Conservation (phyloP, 2,113 vertebrate genomes). For the Sinosuthora webbiana region DNA sequence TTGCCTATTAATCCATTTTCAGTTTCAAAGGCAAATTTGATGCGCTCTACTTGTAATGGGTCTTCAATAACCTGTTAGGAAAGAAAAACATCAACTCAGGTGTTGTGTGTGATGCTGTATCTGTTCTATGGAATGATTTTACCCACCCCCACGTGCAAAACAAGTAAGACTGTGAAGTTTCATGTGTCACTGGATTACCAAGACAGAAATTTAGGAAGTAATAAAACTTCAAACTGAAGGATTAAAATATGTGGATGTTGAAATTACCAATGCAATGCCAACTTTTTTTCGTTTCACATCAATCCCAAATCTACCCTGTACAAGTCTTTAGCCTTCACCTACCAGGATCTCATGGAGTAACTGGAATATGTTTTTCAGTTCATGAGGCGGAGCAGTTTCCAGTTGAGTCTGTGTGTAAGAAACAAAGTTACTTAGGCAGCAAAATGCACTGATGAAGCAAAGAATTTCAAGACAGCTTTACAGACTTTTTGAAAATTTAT, state of each 20-base stretch:
- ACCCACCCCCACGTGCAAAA: neutral
- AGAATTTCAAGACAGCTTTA: neutral
- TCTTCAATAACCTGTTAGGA: conserved; percentile 89
- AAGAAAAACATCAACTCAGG: neutral
- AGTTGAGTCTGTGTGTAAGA: conserved; percentile 83
- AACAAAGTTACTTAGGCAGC: neutral
- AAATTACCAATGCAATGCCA: neutral
- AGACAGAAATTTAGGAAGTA: neutral
- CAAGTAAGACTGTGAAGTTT: neutral
- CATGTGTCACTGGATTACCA: neutral
- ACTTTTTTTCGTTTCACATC: neutral
- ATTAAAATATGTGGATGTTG: neutral
- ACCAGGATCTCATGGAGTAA: conserved; percentile 95
- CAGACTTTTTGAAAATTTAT: neutral
- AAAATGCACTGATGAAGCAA: neutral
- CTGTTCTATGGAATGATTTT: neutral
- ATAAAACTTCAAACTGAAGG: neutral
- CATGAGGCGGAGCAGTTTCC: conserved; percentile 94
- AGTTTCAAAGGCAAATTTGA: conserved; percentile 97
- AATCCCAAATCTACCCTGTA: neutral
- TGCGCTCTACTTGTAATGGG: conserved; percentile 88
- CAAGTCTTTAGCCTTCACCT: conserved; percentile 49
- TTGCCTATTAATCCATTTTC: conserved; percentile 94
- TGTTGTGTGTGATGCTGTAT: neutral
- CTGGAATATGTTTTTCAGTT: conserved; percentile 95